Percentiles rank a stretch among this genome's conserved stretches.
Conservation (phyloP, 2,113 vertebrate species). For the Gymnorhina tibicen region DNA sequence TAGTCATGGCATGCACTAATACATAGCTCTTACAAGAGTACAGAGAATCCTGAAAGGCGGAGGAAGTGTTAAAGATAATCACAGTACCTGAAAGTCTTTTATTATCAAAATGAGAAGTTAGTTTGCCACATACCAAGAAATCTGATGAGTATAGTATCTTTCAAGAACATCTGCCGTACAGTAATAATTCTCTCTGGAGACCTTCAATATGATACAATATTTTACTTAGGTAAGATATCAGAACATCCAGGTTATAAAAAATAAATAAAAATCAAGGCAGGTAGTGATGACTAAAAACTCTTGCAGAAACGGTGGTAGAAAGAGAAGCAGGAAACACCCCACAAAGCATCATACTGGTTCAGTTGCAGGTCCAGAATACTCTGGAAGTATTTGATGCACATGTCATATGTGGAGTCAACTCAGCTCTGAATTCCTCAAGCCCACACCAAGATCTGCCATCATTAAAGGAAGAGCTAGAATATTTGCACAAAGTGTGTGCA, state of each 20-base stretch:
- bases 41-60: background rate
- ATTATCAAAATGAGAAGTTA: background rate
- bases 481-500: background rate
- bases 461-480: background rate
- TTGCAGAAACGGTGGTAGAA: background rate
- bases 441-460: background rate
- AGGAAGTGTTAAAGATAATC: background rate
- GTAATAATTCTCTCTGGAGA: background rate
- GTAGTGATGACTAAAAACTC: background rate
- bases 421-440: background rate
- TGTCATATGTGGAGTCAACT: fast-evolving
- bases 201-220: background rate
- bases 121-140: background rate
- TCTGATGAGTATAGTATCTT: background rate
- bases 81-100: background rate
- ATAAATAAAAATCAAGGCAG: background rate
- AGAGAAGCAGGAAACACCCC: background rate
- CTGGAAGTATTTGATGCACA: background rate
- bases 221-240: background rate
- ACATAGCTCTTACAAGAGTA: background rate
- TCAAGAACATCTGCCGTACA: background rate
- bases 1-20: background rate
- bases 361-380: background rate
- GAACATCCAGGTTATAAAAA: background rate
- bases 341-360: background rate